phyloP scores from a whole-genome alignment of 2,113 vertebrate genomes.

The Muntiacus muntjak region DNA sequence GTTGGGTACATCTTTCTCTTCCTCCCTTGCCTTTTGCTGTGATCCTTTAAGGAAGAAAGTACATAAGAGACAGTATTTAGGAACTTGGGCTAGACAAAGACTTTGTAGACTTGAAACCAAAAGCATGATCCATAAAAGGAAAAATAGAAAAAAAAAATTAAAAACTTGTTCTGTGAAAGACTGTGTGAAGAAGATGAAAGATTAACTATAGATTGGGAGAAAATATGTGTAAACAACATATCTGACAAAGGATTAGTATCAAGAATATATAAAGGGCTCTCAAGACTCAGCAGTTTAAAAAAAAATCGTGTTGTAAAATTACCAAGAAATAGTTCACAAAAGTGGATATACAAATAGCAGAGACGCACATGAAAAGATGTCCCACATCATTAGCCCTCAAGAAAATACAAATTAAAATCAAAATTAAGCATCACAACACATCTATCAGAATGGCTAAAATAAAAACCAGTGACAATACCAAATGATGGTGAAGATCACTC shows the following conservation, averaged over 20 bases:
- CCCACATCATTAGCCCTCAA: neutral
- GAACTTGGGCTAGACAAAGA: neutral
- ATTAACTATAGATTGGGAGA: neutral
- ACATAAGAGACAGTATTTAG: neutral
- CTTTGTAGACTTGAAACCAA: neutral
- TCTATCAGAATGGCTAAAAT: neutral
- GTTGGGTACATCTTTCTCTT: neutral
- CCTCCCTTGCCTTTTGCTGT: neutral
- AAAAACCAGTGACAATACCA: neutral
- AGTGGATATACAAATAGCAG: neutral
- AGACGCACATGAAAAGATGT: neutral
- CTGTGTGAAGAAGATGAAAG: neutral
- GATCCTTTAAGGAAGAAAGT: neutral
- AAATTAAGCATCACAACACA: neutral
- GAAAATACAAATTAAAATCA: neutral
- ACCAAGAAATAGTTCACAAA: neutral
- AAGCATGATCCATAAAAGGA: neutral
- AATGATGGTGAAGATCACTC: neutral
- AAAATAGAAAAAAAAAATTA: neutral
- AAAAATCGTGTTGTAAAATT: neutral
- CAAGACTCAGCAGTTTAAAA: neutral
- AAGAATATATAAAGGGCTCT: constrained; percentile 12
- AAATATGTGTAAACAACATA: neutral
- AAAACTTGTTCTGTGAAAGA: neutral
- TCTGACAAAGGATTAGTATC: neutral